Base-by-base conservation (phyloP, 2,888 invertebrate species). In the Calliphora vomitoria region DNA sequence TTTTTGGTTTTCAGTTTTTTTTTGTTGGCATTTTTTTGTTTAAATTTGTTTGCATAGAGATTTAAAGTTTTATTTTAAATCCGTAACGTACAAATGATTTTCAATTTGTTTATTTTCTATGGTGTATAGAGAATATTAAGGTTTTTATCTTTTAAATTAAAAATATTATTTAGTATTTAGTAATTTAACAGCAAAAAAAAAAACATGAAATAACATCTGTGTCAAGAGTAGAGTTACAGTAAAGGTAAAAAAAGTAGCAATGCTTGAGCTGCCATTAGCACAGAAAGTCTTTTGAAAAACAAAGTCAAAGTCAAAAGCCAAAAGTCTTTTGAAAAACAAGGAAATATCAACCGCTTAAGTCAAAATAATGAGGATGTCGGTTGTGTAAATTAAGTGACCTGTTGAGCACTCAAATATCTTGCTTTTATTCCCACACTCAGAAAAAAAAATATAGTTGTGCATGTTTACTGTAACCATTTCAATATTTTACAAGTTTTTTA, bases 161-260 rank as follows among this genome's bases (percentile, higher is more conserved):
- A 41, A 62, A 50, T 31, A 75, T 47, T 75, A n/a, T 62, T 31
- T 58, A 58, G 15, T 60, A 75, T 64, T 64, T 64, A 62, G 75
- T 25, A 74, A 74, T 60, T 60, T 60, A 18, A 74, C 4, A 11
- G 44, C 10, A 44, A 11, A 44, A 44, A 4, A 44, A 4, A 60
- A 66, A 13, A 11, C 4, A 75, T 62, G 62, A 75, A 44, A 66
- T n/a, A 41, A 44, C 41, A 62, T 62, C 75, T 75, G 75, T 62
- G 75, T 35, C 50, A 50, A 76, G 62, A 76, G 35, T n/a, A 60
- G 58, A 18, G 11, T 44, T 44, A 41, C 20, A 74, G 20, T 35
- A 13, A 11, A 15, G 47, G 0, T 25, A 20, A 8, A 25, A 44
- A 15, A 11, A 8, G 44, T 44, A 66, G 13, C 44, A 66, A 4